These are phyloP conservation scores for Aleiodes sp. DNA, from an alignment of 1,140 invertebrate genomes.

Conservation along the genomic window DNA sequence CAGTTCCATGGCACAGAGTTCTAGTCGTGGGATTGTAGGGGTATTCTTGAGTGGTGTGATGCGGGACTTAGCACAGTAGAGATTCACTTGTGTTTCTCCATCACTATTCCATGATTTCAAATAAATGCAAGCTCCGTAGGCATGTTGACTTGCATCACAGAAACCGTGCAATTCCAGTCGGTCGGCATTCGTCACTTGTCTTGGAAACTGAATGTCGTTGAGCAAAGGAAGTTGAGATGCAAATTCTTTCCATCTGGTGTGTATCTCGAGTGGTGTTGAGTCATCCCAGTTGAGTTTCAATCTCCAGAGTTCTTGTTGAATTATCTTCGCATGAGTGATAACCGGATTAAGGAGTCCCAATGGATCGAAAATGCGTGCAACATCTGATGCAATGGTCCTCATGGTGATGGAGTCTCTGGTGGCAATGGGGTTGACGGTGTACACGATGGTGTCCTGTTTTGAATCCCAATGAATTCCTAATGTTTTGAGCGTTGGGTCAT, in stretches of 20 bases:
- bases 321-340: conserved; percentile 8
- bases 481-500: conserved; percentile 18
- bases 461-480: conserved; percentile 40
- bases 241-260: conserved; percentile 39
- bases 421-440: background rate
- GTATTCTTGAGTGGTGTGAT: conserved; percentile 42
- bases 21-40: conserved; percentile 42
- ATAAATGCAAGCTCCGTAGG: conserved; percentile 51
- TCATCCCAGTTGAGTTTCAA: conserved; percentile 45
- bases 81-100: conserved; percentile 11
- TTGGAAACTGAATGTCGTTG: conserved; percentile 22
- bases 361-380: too few relatives aligned
- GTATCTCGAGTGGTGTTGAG: conserved; percentile 24
- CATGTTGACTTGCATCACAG: conserved; percentile 45
- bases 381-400: conserved; percentile 52
- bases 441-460: conserved; percentile 32
- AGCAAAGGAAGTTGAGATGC: conserved; percentile 24
- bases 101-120: conserved; percentile 33
- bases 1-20: conserved; percentile 52
- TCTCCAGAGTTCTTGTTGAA: conserved; percentile 40
- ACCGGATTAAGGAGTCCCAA: conserved; percentile 50
- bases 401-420: conserved; percentile 47
- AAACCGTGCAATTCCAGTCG: conserved; percentile 47
- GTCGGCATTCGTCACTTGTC: conserved; percentile 17
- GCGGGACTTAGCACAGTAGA: conserved; percentile 40